These are phyloP conservation scores for Apodemia hepburni DNA, from an alignment of 2,888 invertebrate species.

Conservation along the genomic window DNA sequence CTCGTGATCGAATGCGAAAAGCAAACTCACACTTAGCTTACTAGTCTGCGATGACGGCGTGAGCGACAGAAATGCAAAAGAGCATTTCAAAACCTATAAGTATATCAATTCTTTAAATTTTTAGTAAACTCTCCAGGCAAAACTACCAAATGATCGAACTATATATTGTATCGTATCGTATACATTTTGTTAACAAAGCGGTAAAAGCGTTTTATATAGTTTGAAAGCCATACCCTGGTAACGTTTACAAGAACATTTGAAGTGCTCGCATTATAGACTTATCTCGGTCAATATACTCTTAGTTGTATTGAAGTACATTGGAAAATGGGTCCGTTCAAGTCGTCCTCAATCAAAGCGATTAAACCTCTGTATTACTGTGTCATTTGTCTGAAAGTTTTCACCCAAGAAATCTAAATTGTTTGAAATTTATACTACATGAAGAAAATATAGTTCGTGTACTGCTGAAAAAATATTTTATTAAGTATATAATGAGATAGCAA, in stretches of 20 bases:
- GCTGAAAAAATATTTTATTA: too few species aligned
- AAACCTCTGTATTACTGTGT: background rate
- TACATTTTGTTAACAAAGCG: background rate
- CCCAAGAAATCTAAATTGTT: background rate
- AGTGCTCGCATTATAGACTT: slow-evolving; percentile 1
- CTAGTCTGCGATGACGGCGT: too few species aligned
- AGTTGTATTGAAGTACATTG: slow-evolving; percentile 6
- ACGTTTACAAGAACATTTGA: slow-evolving; percentile 3
- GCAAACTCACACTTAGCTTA: too few species aligned
- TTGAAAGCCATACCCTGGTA: background rate
- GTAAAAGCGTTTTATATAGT: background rate
- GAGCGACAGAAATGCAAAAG: too few species aligned
- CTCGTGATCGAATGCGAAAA: too few species aligned
- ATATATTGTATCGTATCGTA: background rate
- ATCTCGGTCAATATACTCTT: slow-evolving; percentile 7
- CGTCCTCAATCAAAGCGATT: background rate
- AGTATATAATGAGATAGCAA: too few species aligned
- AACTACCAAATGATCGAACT: too few species aligned
- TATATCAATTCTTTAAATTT: too few species aligned
- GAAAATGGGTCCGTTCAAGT: background rate
- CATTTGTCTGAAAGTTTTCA: background rate
- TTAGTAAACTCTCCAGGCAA: too few species aligned
- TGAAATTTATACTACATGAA: too few species aligned
- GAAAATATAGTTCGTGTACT: too few species aligned
- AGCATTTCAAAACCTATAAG: too few species aligned